phyloP scores from a whole-genome alignment of 2,888 invertebrate genomes.

The Cephus spinipes region DNA sequence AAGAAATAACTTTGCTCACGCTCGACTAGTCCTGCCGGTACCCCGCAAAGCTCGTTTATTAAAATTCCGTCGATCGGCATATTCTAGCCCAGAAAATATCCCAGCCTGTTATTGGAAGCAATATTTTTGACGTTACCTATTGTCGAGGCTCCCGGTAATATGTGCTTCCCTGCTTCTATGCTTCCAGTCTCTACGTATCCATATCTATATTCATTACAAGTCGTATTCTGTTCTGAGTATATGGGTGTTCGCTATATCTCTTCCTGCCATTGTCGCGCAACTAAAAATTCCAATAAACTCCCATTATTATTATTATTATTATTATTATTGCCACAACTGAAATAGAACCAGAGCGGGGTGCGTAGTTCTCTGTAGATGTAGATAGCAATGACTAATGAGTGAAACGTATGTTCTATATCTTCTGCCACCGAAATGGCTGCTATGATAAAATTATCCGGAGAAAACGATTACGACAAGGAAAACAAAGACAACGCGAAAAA shows the following conservation, averaged over 20 bases:
- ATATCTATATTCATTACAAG: conserved; percentile 1
- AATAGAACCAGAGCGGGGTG: background rate
- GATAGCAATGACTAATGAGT: background rate
- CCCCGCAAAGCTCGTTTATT: conserved; percentile 32
- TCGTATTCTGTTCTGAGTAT: background rate
- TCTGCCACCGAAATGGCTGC: too few relatives aligned
- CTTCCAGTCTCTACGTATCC: background rate
- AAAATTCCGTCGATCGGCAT: conserved; percentile 29
- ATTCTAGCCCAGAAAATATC: background rate
- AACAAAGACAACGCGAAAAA: background rate
- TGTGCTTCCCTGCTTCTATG: background rate
- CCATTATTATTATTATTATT: conserved; percentile 28
- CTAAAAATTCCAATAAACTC: conserved; percentile 36
- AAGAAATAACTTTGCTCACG: conserved; percentile 17
- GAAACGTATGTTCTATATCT: background rate
- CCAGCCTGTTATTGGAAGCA: conserved; percentile 36
- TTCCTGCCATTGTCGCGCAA: background rate
- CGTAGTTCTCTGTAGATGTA: background rate
- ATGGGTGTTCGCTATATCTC: background rate
- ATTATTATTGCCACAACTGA: background rate
- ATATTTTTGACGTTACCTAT: conserved; percentile 39
- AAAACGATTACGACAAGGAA: too few relatives aligned
- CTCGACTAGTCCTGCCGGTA: background rate
- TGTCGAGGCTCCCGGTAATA: conserved; percentile 26
- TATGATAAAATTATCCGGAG: too few relatives aligned